A percentile compares a stretch with the other conserved stretches of the same genome.
These are phyloP conservation scores for Melanostoma mellinum DNA, from an alignment of 2,888 invertebrate species.

Conservation along the genomic window DNA sequence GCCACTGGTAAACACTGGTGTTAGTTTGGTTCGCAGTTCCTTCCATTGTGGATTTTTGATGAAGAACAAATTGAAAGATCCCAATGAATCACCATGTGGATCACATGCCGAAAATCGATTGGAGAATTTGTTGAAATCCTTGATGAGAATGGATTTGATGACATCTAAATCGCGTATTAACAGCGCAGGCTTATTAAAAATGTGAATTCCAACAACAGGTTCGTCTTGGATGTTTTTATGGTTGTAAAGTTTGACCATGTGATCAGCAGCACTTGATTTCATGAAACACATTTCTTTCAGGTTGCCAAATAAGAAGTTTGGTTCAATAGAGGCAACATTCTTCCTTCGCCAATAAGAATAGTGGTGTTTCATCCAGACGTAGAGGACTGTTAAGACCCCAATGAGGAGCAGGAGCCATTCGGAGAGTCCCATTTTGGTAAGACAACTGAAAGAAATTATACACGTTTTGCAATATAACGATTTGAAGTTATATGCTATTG, in stretches of 20 bases:
- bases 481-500: too few relatives aligned
- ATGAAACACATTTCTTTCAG: conserved; percentile 78
- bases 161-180: conserved; percentile 81
- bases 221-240: conserved; percentile 43
- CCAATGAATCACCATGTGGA: conserved; percentile 80
- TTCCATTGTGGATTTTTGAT: conserved; percentile 82
- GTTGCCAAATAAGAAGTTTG: conserved; percentile 82
- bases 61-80: conserved; percentile 81
- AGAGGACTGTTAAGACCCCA: conserved; percentile 72
- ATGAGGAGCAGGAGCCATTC: conserved; percentile 62
- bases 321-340: conserved; percentile 79
- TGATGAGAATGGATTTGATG: conserved; percentile 81
- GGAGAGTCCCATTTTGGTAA: conserved; percentile 13
- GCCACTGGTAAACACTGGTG: conserved; percentile 82
- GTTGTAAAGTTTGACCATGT: conserved; percentile 14
- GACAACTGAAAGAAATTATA: too few relatives aligned
- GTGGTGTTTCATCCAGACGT: conserved; percentile 79
- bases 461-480: too few relatives aligned
- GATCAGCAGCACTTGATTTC: conserved; percentile 75
- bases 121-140: conserved; percentile 81
- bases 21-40: conserved; percentile 80
- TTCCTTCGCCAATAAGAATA: conserved; percentile 79
- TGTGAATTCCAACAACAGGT: conserved; percentile 78
- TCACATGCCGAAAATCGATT: conserved; percentile 78
- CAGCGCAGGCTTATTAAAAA: conserved; percentile 81